Evolutionary conservation across 1,140 invertebrate species (phyloP).

Genomic region (Ruditapes philippinarum): DNA sequence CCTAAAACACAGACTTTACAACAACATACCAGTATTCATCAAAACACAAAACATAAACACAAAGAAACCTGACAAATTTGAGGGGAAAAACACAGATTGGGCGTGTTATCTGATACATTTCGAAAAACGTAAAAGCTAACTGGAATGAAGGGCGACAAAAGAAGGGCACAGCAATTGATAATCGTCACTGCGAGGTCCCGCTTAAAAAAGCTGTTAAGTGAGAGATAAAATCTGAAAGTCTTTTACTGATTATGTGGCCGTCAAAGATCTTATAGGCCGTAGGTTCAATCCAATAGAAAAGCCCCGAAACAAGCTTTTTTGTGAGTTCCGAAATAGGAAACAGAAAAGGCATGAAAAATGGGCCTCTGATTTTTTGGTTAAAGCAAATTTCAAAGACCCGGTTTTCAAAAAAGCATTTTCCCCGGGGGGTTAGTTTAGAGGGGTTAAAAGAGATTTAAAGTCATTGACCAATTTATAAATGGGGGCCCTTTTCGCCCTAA

Average conservation of each 20-base stretch:
- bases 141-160: slow-evolving; percentile 56
- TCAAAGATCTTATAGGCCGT: slow-evolving; percentile 44
- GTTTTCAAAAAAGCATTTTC: not conserved
- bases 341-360: slow-evolving; percentile 41
- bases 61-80: slow-evolving; percentile 70
- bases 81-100: slow-evolving; percentile 66
- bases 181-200: slow-evolving; percentile 66
- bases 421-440: not conserved
- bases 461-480: not conserved
- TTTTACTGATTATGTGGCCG: slow-evolving; percentile 40
- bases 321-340: slow-evolving; percentile 60
- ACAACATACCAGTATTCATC: not conserved
- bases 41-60: slow-evolving; percentile 34
- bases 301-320: slow-evolving; percentile 46
- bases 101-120: slow-evolving; percentile 68
- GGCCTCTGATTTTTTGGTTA: slow-evolving; percentile 25
- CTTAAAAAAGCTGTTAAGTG: slow-evolving; percentile 62
- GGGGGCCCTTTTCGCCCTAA: not conserved
- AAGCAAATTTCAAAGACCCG: not conserved
- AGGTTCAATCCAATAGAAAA: slow-evolving; percentile 57
- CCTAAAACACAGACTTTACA: not conserved
- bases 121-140: slow-evolving; percentile 59
- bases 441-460: no score
- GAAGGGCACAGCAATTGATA: slow-evolving; percentile 64
- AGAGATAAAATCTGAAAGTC: slow-evolving; percentile 35